phyloP scores from a whole-genome alignment of 1,140 invertebrate species.

The Apolygus lucorum region DNA sequence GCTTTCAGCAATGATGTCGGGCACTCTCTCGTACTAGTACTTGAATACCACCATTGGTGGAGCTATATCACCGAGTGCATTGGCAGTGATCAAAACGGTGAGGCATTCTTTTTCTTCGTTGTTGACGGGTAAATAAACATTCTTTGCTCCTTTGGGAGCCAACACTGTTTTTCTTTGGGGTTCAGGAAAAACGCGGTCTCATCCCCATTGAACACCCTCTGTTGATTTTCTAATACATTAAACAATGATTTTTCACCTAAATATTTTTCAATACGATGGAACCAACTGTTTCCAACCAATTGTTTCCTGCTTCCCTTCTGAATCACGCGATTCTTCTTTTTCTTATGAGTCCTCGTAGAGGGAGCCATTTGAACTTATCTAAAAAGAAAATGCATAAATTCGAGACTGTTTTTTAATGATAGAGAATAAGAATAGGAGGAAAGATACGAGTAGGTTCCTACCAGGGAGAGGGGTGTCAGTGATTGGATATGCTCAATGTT shows the following conservation, averaged over 20 bases:
- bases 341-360: too few relatives aligned
- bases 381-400: too few relatives aligned
- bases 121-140: slow-evolving; percentile 22
- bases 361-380: too few relatives aligned
- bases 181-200: slow-evolving; percentile 30
- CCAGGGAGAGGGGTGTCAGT: too few relatives aligned
- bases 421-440: too few relatives aligned
- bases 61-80: slow-evolving; percentile 22
- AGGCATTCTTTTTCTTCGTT: slow-evolving; percentile 28
- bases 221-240: slow-evolving; percentile 30
- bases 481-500: too few relatives aligned
- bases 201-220: slow-evolving; percentile 32
- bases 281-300: too few relatives aligned
- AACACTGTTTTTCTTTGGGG: slow-evolving; percentile 26
- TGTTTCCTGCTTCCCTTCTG: too few relatives aligned
- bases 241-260: slow-evolving; percentile 31
- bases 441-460: too few relatives aligned
- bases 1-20: slow-evolving; percentile 33
- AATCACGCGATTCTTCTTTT: too few relatives aligned
- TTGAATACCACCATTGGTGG: slow-evolving; percentile 37
- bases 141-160: slow-evolving; percentile 22
- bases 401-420: too few relatives aligned
- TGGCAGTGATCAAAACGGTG: slow-evolving; percentile 24
- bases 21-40: slow-evolving; percentile 35
- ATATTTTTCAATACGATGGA: slow-evolving; percentile 34